A percentile compares a stretch with the other conserved stretches of the same genome.
phyloP scores from a whole-genome alignment of 1,140 invertebrate species.

The Megalopta genalis region DNA sequence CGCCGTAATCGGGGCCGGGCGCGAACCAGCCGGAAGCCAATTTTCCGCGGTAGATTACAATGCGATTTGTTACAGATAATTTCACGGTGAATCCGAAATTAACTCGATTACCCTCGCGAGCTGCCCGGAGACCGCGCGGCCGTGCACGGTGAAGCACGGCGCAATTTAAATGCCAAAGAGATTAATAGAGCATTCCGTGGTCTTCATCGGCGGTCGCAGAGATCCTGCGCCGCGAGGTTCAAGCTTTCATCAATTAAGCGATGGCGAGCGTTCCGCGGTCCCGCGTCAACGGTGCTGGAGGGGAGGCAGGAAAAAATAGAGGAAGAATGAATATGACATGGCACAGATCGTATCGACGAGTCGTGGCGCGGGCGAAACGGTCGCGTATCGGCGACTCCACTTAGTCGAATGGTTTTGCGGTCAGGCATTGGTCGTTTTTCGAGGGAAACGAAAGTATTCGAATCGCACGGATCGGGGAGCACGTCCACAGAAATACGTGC shows the following conservation, averaged over 20 bases:
- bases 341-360: slow-evolving; percentile 54
- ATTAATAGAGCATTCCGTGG: slow-evolving; percentile 40
- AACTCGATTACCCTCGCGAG: slow-evolving; percentile 37
- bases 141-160: too few relatives aligned
- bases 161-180: slow-evolving; percentile 32
- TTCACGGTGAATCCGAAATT: slow-evolving; percentile 43
- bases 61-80: slow-evolving; percentile 52
- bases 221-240: slow-evolving; percentile 4
- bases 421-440: slow-evolving; percentile 59
- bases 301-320: not conserved
- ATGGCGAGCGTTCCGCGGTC: slow-evolving; percentile 26
- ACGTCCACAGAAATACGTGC: not conserved
- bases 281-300: not conserved
- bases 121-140: too few relatives aligned
- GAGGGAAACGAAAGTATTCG: slow-evolving; percentile 58
- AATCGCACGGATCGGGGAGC: slow-evolving; percentile 29
- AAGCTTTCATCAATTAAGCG: slow-evolving; percentile 62
- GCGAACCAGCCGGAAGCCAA: slow-evolving; percentile 36
- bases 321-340: slow-evolving; percentile 55
- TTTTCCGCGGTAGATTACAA: slow-evolving; percentile 34
- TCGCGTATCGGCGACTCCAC: slow-evolving; percentile 47
- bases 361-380: slow-evolving; percentile 30
- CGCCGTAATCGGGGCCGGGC: slow-evolving; percentile 43
- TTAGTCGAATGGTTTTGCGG: slow-evolving; percentile 63
- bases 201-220: slow-evolving; percentile 35